phyloP scores from a whole-genome alignment of 2,888 invertebrate genomes.

The Rosalia funebris region DNA sequence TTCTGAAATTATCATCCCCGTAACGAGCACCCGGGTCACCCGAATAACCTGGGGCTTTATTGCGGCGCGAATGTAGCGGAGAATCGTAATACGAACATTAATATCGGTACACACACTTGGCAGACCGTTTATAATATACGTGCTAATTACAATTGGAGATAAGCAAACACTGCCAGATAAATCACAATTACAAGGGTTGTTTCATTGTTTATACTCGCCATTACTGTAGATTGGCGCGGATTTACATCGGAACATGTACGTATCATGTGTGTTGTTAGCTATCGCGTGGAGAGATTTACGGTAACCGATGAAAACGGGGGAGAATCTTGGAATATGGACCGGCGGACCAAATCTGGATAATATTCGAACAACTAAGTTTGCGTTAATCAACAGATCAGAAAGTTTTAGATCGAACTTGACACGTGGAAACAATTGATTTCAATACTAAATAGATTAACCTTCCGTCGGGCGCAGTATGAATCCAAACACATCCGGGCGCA shows the following conservation, averaged over 20 bases:
- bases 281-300: not conserved
- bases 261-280: not conserved
- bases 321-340: too few relatives aligned
- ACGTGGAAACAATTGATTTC: too few relatives aligned
- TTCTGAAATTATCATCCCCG: conserved; percentile 29
- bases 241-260: conserved; percentile 16
- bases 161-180: conserved; percentile 52
- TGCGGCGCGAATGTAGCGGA: conserved; percentile 28
- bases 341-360: too few relatives aligned
- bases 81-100: conserved; percentile 45
- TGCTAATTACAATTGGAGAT: conserved; percentile 55
- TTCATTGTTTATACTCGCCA: conserved; percentile 24
- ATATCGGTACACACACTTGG: conserved; percentile 47
- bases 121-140: conserved; percentile 50
- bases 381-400: too few relatives aligned
- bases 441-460: too few relatives aligned
- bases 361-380: too few relatives aligned
- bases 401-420: too few relatives aligned
- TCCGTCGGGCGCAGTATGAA: too few relatives aligned
- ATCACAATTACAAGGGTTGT: conserved; percentile 48
- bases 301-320: too few relatives aligned
- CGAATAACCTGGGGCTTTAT: conserved; percentile 39
- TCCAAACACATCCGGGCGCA: too few relatives aligned
- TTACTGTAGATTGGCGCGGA: conserved; percentile 26
- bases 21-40: conserved; percentile 30